Percentiles rank a stretch among this genome's conserved stretches.
These are phyloP conservation scores for Patella caerulea DNA, from an alignment of 2,888 invertebrate species.

Conservation along the genomic window DNA sequence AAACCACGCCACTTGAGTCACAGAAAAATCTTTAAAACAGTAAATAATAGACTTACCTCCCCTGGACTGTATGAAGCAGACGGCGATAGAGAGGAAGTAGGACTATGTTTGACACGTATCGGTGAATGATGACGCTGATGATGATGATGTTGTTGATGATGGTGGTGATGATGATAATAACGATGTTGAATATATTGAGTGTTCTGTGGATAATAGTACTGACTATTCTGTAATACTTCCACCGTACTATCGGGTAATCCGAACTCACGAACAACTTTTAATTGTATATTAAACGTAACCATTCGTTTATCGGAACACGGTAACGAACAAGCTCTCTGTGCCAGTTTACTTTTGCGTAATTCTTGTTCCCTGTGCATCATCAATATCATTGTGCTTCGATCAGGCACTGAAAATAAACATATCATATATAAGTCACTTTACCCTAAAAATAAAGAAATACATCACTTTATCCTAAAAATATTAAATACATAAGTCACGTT, in stretches of 20 bases:
- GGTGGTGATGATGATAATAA: background rate
- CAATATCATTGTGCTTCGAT: slow-evolving; percentile 81
- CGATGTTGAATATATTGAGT: slow-evolving; percentile 15
- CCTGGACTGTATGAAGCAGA: too few relatives aligned
- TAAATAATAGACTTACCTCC: too few relatives aligned
- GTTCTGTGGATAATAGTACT: slow-evolving; percentile 43
- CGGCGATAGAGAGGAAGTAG: slow-evolving; percentile 13
- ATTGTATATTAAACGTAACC: slow-evolving; percentile 83
- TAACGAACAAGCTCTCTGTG: slow-evolving; percentile 84
- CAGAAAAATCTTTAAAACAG: too few relatives aligned
- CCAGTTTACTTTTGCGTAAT: slow-evolving; percentile 83
- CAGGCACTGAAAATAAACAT: slow-evolving; percentile 77
- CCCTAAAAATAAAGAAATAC: background rate
- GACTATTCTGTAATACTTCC: slow-evolving; percentile 77
- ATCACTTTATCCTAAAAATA: background rate
- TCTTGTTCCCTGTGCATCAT: slow-evolving; percentile 90
- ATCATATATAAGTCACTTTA: too few relatives aligned
- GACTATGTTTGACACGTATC: slow-evolving; percentile 12
- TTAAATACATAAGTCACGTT: too few relatives aligned
- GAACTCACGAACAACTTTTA: slow-evolving; percentile 93
- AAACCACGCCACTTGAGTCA: too few relatives aligned
- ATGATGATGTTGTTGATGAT: slow-evolving; percentile 7
- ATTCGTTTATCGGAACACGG: slow-evolving; percentile 80
- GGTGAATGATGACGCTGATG: background rate
- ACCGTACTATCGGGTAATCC: slow-evolving; percentile 92